These are phyloP conservation scores for Lophius piscatorius DNA, from an alignment of 2,113 vertebrate species.

Conservation along the genomic window DNA sequence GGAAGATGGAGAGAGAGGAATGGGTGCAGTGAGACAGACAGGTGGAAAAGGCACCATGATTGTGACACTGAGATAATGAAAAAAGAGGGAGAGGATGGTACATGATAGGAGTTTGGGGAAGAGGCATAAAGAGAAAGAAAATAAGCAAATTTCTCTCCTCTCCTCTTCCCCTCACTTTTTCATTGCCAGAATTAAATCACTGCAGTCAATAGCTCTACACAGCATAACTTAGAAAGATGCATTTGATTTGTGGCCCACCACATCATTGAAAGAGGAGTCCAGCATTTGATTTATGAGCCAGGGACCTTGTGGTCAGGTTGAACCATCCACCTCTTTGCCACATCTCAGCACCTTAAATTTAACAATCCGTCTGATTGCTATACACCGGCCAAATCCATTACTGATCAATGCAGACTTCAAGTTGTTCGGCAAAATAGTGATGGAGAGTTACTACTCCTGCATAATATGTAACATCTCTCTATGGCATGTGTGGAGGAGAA, in stretches of 20 bases:
- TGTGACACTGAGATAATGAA: constrained; percentile 62
- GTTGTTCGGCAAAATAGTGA: constrained; percentile 12
- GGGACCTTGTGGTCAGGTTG: constrained; percentile 69
- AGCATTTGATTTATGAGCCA: constrained; percentile 70
- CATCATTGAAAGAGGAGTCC: constrained; percentile 48
- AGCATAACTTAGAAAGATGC: constrained; percentile 69
- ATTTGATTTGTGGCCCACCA: constrained; percentile 73
- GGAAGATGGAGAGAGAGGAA: constrained; percentile 28
- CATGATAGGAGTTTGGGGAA: constrained; percentile 14
- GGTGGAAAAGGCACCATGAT: constrained; percentile 52
- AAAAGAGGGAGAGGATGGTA: constrained; percentile 30
- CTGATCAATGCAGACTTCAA: constrained; percentile 12
- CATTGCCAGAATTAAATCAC: constrained; percentile 65
- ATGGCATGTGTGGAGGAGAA: neutral
- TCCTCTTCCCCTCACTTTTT: constrained; percentile 45
- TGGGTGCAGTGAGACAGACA: constrained; percentile 47
- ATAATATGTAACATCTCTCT: constrained; percentile 5
- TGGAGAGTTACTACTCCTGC: constrained; percentile 28
- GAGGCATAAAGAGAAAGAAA: constrained; percentile 27
- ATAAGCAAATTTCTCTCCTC: constrained; percentile 21
- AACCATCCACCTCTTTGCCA: constrained; percentile 38
- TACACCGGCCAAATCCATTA: constrained; percentile 22
- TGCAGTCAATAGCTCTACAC: constrained; percentile 72
- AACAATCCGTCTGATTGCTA: constrained; percentile 45
- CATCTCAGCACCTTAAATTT: constrained; percentile 47